Evolutionary conservation across 2,797 vertebrate genomes (phyloP).

Genomic region (Sebastes baramenuke): DNA sequence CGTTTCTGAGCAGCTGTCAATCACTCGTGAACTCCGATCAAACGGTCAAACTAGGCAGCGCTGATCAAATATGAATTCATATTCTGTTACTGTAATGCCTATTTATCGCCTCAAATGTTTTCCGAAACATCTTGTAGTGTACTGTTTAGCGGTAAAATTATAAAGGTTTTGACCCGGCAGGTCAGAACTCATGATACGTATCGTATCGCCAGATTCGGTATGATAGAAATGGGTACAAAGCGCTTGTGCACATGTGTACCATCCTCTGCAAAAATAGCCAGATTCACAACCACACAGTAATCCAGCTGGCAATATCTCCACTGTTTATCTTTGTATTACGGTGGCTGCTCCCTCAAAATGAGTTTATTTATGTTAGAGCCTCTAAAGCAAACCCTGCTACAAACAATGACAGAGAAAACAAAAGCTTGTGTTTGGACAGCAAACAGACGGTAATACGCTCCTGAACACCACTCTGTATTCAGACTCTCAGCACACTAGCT

Average conservation of each 20-base stretch:
- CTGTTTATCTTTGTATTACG: constrained; percentile 9
- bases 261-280: not conserved
- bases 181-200: no score
- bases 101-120: no score
- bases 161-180: no score
- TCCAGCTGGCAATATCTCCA: constrained; percentile 1
- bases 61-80: no score
- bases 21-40: no score
- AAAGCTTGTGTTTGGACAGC: constrained; percentile 38
- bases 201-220: no score
- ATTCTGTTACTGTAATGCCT: no score
- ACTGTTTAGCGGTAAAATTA: no score
- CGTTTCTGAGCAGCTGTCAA: no score
- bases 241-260: not conserved
- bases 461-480: not conserved
- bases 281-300: not conserved
- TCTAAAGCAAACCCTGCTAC: constrained; percentile 32
- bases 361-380: not conserved
- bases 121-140: no score
- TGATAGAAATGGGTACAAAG: not conserved
- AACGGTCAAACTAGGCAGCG: no score
- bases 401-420: constrained; percentile 33
- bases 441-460: constrained; percentile 24
- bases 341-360: constrained; percentile 7
- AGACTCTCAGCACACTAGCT: not conserved